phyloP scores from a whole-genome alignment of 1,140 invertebrate genomes.

The Apocrypta bakeri region DNA sequence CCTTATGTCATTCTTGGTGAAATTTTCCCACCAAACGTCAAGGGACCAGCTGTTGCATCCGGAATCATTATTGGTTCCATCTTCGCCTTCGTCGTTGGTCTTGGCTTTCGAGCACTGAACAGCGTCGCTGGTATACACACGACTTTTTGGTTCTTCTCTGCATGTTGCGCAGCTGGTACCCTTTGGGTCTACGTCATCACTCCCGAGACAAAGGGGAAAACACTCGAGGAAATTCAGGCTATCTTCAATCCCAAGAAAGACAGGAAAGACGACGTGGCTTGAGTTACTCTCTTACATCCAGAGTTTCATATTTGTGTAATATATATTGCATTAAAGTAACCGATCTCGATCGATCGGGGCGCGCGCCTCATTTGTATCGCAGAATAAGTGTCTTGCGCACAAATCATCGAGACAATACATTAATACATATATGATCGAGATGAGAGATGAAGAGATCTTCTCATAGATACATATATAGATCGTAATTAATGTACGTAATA shows the following conservation, averaged over 20 bases:
- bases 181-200: constrained; percentile 78
- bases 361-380: too few relatives aligned
- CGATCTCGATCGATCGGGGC: too few relatives aligned
- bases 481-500: too few relatives aligned
- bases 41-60: constrained; percentile 72
- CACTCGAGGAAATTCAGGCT: constrained; percentile 79
- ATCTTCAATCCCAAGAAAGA: constrained; percentile 58
- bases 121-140: constrained; percentile 76
- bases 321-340: too few relatives aligned
- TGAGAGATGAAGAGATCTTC: too few relatives aligned
- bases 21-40: constrained; percentile 76
- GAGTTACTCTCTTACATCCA: too few relatives aligned
- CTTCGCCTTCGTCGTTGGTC: constrained; percentile 77
- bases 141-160: constrained; percentile 82
- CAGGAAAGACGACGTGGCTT: neutral
- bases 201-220: constrained; percentile 85
- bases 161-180: constrained; percentile 75
- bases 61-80: constrained; percentile 70
- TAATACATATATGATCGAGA: too few relatives aligned
- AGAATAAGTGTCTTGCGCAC: too few relatives aligned
- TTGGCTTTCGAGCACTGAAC: constrained; percentile 75
- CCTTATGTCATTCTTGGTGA: constrained; percentile 78
- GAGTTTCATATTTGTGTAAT: too few relatives aligned
- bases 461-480: too few relatives aligned
- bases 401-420: too few relatives aligned